Conservation (phyloP, 2,113 vertebrate genomes). For the Alligator mississippiensis region DNA sequence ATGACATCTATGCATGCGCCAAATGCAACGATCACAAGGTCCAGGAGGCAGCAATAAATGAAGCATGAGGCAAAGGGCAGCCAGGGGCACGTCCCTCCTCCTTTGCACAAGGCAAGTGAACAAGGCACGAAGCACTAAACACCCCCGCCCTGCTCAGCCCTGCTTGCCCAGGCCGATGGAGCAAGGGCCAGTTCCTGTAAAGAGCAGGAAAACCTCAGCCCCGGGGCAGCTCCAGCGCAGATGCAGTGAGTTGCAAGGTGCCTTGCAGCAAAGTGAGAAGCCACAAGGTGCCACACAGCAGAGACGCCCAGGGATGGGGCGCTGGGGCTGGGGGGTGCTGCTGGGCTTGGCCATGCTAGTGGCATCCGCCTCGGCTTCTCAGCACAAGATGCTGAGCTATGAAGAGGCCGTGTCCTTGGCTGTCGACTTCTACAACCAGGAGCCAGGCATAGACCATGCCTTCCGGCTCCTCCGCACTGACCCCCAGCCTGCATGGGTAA, state of each 20-base stretch:
- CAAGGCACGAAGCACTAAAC: neutral
- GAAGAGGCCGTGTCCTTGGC: neutral
- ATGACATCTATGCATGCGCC: too few relatives aligned
- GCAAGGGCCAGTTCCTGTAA: neutral
- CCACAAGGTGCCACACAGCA: neutral
- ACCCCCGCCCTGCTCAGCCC: neutral
- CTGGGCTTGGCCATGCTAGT: neutral
- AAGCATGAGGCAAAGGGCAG: too few relatives aligned
- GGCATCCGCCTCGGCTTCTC: neutral
- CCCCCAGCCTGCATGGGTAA: neutral
- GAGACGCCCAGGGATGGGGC: neutral
- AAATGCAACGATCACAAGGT: too few relatives aligned
- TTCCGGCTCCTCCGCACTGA: neutral
- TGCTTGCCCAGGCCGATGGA: neutral
- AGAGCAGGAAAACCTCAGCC: neutral
- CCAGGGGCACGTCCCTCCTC: too few relatives aligned
- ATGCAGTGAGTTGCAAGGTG: neutral
- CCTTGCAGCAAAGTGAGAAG: neutral
- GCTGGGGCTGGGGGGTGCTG: neutral
- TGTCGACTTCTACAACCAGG: neutral
- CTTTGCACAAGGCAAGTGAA: neutral
- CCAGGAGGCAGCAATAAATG: too few relatives aligned
- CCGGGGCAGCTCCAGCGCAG: neutral
- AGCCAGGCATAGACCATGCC: too few relatives aligned
- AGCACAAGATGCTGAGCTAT: neutral